phyloP scores from a whole-genome alignment of 2,113 vertebrate species.

The Pithys albifrons region DNA sequence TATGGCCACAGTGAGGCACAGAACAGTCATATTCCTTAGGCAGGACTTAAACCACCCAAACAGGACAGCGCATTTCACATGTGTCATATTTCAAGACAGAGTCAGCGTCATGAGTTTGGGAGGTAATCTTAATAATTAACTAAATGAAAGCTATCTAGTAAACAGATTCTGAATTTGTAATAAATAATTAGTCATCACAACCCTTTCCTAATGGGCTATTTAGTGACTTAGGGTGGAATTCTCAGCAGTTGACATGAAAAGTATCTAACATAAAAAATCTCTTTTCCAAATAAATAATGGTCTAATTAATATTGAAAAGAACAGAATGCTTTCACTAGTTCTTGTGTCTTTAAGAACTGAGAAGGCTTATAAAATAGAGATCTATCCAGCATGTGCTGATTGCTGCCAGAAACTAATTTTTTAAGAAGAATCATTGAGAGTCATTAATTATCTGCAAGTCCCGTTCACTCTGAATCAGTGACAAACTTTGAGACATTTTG shows the following conservation, averaged over 20 bases:
- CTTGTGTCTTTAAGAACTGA: slow-evolving; percentile 47
- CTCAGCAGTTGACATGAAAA: neutral
- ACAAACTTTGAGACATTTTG: slow-evolving; percentile 56
- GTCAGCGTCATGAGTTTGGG: neutral
- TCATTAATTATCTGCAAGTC: slow-evolving; percentile 70
- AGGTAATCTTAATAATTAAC: slow-evolving; percentile 45
- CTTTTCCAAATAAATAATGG: slow-evolving; percentile 18
- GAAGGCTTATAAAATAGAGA: slow-evolving; percentile 27
- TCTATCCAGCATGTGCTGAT: slow-evolving; percentile 2
- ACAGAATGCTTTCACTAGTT: slow-evolving; percentile 11
- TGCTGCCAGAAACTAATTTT: slow-evolving; percentile 52
- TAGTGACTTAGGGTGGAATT: slow-evolving; percentile 35
- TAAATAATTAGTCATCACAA: slow-evolving; percentile 47
- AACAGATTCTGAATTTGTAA: slow-evolving; percentile 46
- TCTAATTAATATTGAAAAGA: slow-evolving; percentile 52
- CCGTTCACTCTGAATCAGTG: slow-evolving; percentile 47
- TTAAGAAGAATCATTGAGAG: slow-evolving; percentile 48
- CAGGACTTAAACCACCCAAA: neutral
- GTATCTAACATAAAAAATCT: neutral
- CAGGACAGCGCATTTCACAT: neutral
- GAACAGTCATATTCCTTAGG: neutral
- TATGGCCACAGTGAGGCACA: neutral
- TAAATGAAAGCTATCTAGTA: slow-evolving; percentile 21
- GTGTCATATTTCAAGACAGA: neutral
- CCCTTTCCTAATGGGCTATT: slow-evolving; percentile 40